Evolutionary conservation across 2,113 vertebrate genomes (phyloP).

Genomic region (Nyctereutes procyonoides): DNA sequence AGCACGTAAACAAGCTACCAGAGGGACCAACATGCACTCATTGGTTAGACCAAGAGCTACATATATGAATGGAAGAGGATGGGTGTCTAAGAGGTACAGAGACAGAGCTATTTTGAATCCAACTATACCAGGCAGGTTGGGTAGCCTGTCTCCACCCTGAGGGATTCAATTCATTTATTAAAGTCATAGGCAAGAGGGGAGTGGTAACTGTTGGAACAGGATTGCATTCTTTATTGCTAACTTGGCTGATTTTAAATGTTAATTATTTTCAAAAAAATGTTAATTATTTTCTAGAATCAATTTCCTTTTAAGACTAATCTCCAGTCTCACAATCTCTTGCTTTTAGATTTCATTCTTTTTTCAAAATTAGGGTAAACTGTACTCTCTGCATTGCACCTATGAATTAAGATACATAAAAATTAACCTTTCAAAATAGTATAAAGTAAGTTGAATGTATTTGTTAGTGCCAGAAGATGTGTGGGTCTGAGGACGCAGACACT

Average conservation of each 20-base stretch:
- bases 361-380: background rate
- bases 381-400: background rate
- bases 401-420: background rate
- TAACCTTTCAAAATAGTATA: background rate
- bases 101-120: background rate
- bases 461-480: background rate
- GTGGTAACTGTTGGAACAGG: background rate
- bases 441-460: background rate
- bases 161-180: background rate
- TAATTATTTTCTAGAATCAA: background rate
- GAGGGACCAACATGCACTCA: background rate
- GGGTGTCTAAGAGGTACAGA: background rate
- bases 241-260: background rate
- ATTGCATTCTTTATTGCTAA: background rate
- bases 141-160: too few relatives aligned
- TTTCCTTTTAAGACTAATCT: background rate
- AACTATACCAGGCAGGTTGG: background rate
- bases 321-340: background rate
- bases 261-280: constrained; percentile 1
- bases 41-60: background rate
- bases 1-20: background rate
- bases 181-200: background rate
- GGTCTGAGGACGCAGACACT: background rate
- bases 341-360: background rate
- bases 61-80: background rate